Base-by-base conservation (phyloP, 30 jellyfish, hydroid and myxozoan species). In the Catostylus mosaicus region DNA sequence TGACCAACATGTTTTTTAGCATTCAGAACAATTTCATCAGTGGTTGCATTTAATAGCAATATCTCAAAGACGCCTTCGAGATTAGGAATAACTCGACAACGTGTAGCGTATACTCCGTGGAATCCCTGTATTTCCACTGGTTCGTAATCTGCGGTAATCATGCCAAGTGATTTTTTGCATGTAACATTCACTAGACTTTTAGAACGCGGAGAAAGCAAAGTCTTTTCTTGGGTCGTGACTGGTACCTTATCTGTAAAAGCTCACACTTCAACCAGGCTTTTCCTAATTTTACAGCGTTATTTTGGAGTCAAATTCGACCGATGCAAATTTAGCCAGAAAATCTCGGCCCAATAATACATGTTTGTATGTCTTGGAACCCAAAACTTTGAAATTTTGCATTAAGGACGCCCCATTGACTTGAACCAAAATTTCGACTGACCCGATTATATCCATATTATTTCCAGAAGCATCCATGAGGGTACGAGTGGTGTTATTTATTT, bases 71-170 rank as follows among this genome's bases (percentile, higher is more conserved):
- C 48, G 34, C 84, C 91, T 4, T 65, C 26, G 31, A 81, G 32
- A 51, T 66, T 37, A 19, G 83, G 91, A 37, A 66, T 47, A 40
- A 81, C 85, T 48, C 91, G 56, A 56, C 91, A 81, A 19, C 84
- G 77, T 14, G 85, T 81, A 65, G 84, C 84, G 59, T 81, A 81
- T 31, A 65, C 75, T 18, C 91, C 85, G 4, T 52, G 43, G 20
- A 27, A 29, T 23, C 85, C 60, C 33, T 50, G 50, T 16, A 81
- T 8, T 6, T 30, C 65, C 31, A 30, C 73, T 37, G 83, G 91
- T 67, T 81, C 91, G 38, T 64, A 81, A 68, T 81, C 91, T 50
- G 65, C 85, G 45, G 91, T 65, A 23, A 81, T 67, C 67, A 81
- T 23, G 27, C 86, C 51, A 14, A 66, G 22, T 22, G 45, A 81